phyloP scores from a whole-genome alignment of 92 coral and sea anemone genomes.

The Micromussa lordhowensis region DNA sequence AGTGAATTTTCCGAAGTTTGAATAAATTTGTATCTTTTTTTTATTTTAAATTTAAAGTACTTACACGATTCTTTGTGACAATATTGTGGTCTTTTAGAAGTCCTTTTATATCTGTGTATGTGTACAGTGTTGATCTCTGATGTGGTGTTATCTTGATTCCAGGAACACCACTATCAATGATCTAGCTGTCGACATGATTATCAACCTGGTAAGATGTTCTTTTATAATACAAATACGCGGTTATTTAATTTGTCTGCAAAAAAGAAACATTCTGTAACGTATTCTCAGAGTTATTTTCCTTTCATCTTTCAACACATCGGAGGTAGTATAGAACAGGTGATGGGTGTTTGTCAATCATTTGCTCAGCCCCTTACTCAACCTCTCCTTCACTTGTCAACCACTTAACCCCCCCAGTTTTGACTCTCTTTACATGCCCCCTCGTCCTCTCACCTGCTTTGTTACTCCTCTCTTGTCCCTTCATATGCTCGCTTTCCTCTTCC shows the following conservation, averaged over 20 bases:
- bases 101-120: too few species aligned
- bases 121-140: background rate
- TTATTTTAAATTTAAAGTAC: background rate
- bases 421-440: too few species aligned
- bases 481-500: too few species aligned
- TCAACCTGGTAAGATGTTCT: slow-evolving; percentile 78
- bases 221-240: background rate
- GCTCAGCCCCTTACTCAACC: background rate
- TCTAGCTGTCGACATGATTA: slow-evolving; percentile 85
- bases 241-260: background rate
- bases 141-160: background rate
- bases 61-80: background rate
- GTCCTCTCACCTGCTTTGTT: too few species aligned
- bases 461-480: background rate
- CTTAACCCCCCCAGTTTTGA: background rate
- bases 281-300: too few species aligned
- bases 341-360: too few species aligned
- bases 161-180: slow-evolving; percentile 95
- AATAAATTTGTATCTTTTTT: too few species aligned
- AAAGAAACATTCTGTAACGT: background rate
- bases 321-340: too few species aligned
- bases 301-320: background rate
- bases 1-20: too few species aligned
- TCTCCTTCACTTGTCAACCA: background rate
- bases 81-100: background rate